Conservation (phyloP, 2,113 vertebrate species). For the Leucoraja erinaceus region DNA sequence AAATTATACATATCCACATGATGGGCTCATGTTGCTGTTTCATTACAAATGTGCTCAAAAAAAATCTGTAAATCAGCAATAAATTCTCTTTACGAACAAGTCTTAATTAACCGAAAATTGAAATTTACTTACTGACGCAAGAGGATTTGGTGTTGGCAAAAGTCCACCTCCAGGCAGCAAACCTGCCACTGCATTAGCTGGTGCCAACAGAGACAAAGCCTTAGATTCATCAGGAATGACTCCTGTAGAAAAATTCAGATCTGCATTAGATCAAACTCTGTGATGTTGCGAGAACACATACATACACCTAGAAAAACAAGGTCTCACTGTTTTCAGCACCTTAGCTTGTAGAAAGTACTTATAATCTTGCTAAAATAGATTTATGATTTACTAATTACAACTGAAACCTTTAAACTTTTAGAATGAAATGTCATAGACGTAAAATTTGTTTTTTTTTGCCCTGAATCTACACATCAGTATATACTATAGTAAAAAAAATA, state of each 20-base stretch:
- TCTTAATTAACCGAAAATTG: background rate
- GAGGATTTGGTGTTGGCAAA: slow-evolving; percentile 91
- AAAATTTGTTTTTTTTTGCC: slow-evolving; percentile 35
- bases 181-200: slow-evolving; percentile 97
- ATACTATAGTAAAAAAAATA: slow-evolving; percentile 47
- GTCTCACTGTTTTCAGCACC: slow-evolving; percentile 73
- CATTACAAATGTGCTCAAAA: background rate
- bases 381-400: slow-evolving; percentile 72
- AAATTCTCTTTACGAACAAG: background rate
- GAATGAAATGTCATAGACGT: slow-evolving; percentile 60
- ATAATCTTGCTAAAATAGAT: slow-evolving; percentile 58
- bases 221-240: slow-evolving; percentile 99
- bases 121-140: slow-evolving; percentile 67
- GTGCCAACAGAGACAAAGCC: slow-evolving; percentile 96
- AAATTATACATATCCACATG: background rate
- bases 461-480: slow-evolving; percentile 38
- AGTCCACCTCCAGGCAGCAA: slow-evolving; percentile 97
- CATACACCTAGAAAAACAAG: slow-evolving; percentile 51
- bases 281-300: slow-evolving; percentile 70
- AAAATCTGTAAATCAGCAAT: background rate
- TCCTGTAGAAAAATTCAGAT: slow-evolving; percentile 78
- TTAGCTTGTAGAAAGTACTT: slow-evolving; percentile 70
- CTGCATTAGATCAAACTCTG: slow-evolving; percentile 60
- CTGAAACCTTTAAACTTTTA: slow-evolving; percentile 70
- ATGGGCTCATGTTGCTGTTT: background rate